A percentile compares a stretch with the other conserved stretches of the same genome.
phyloP scores from a whole-genome alignment of 2,888 invertebrate species.

The Bellardia bayeri region DNA sequence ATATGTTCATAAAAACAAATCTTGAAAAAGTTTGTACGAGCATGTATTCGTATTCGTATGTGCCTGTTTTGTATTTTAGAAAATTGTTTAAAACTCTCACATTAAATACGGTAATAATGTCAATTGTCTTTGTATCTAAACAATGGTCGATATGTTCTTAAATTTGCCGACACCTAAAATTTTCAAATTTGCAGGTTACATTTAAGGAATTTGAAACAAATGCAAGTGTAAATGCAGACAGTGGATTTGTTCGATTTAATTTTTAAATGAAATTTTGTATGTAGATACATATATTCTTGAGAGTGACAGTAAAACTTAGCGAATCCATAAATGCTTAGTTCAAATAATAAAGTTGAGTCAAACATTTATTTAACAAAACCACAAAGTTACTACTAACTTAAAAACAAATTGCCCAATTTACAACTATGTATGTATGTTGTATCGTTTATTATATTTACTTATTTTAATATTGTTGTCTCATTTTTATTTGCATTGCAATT shows the following conservation, averaged over 20 bases:
- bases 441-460: no score
- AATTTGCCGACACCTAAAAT: slow-evolving; percentile 44
- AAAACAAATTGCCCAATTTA: no score
- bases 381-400: no score
- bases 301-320: no score
- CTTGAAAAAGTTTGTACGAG: slow-evolving; percentile 15
- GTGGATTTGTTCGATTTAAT: not conserved
- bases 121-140: slow-evolving; percentile 41
- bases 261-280: not conserved
- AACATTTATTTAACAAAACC: no score
- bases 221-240: not conserved
- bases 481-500: no score
- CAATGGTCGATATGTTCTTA: slow-evolving; percentile 45
- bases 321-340: no score
- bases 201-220: not conserved
- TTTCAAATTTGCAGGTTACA: not conserved
- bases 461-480: no score
- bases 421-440: no score
- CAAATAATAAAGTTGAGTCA: no score
- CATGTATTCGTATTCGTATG: not conserved
- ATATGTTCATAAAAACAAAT: slow-evolving; percentile 35
- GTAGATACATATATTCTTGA: no score
- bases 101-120: slow-evolving; percentile 58
- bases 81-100: slow-evolving; percentile 21
- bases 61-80: not conserved